Evolutionary conservation across 2,113 vertebrate species (phyloP).

Genomic region (Coptodon bakossiorum): DNA sequence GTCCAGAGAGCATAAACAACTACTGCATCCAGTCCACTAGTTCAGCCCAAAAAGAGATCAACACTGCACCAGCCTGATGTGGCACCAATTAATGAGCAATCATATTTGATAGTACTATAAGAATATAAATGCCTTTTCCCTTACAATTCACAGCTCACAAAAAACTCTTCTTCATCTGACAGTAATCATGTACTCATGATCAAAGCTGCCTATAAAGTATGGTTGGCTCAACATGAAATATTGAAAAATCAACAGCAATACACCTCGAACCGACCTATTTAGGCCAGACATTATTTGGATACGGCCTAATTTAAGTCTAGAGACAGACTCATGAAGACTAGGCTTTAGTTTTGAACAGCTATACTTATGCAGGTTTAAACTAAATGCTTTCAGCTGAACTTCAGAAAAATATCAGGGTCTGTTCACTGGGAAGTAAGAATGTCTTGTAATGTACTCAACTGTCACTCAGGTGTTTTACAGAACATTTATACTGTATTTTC

Average conservation of each 20-base stretch:
- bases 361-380: not conserved
- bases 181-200: not conserved
- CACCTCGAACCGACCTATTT: not conserved
- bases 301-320: not conserved
- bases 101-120: not conserved
- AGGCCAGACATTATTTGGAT: not conserved
- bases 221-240: not conserved
- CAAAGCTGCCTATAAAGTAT: not conserved
- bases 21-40: not conserved
- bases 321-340: not conserved
- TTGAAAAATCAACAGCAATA: not conserved
- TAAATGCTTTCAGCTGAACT: not conserved
- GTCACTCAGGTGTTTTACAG: not conserved
- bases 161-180: not conserved
- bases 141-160: not conserved
- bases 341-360: not conserved
- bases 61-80: not conserved
- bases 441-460: not conserved
- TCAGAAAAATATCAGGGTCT: not conserved
- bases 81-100: not conserved
- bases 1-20: not conserved
- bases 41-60: not conserved
- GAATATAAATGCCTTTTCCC: not conserved
- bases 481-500: not conserved
- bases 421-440: not conserved